Percentiles rank a stretch among this genome's conserved stretches.
Evolutionary conservation across 2,113 vertebrate species (phyloP).

Genomic region (Daubentonia madagascariensis): DNA sequence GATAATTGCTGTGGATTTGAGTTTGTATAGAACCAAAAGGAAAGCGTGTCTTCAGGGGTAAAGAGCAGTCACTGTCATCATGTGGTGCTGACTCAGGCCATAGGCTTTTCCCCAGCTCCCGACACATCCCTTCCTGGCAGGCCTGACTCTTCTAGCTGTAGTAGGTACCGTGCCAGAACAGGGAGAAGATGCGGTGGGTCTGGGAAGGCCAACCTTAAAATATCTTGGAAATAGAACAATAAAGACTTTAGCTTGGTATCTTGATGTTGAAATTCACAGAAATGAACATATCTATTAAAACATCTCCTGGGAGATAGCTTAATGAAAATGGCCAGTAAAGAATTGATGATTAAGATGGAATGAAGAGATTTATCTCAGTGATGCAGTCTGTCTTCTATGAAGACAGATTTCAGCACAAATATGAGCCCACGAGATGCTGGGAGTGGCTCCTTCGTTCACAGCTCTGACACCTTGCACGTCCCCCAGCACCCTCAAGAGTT

Average conservation of each 20-base stretch:
- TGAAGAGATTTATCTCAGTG: not conserved
- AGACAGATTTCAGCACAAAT: not conserved
- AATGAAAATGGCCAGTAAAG: too few relatives aligned
- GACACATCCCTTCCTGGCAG: rapidly evolving
- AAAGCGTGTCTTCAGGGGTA: rapidly evolving
- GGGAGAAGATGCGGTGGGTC: rapidly evolving
- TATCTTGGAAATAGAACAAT: not conserved
- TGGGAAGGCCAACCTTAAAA: not conserved
- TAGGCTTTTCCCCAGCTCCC: too few relatives aligned
- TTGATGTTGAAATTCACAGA: not conserved
- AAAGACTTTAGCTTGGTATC: not conserved
- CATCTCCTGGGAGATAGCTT: not conserved
- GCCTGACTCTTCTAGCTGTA: too few relatives aligned
- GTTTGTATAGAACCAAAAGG: not conserved
- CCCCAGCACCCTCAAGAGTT: rapidly evolving
- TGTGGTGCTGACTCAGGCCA: rapidly evolving
- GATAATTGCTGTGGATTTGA: not conserved
- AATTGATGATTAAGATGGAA: not conserved
- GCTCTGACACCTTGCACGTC: rapidly evolving
- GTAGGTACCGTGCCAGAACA: rapidly evolving
- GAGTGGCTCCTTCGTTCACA: not conserved
- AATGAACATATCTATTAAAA: not conserved
- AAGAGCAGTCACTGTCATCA: not conserved
- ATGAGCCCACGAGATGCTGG: not conserved
- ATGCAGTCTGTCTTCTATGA: rapidly evolving